A percentile compares a stretch with the other conserved stretches of the same genome.
Conservation (phyloP, 30 jellyfish, hydroid and myxozoan genomes). For the Pseudorhiza aurosa region DNA sequence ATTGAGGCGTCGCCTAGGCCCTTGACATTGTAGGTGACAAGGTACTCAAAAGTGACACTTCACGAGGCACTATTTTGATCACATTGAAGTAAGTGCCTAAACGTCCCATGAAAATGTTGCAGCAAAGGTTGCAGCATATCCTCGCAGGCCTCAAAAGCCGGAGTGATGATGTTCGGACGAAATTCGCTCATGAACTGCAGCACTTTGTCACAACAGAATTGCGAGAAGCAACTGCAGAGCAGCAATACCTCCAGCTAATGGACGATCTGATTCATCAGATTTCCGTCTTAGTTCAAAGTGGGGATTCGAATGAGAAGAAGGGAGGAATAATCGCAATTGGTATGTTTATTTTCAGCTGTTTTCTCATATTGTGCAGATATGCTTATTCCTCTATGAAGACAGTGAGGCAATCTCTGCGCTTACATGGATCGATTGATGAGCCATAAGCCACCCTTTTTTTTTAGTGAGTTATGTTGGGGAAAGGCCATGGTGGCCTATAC, state of each 20-base stretch:
- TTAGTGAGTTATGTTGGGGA: no score
- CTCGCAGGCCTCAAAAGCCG: slow-evolving; percentile 81
- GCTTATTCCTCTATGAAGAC: no score
- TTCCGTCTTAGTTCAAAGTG: slow-evolving; percentile 78
- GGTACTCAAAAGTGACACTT: no score
- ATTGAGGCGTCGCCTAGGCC: no score
- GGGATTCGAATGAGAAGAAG: slow-evolving; percentile 89
- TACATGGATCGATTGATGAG: no score
- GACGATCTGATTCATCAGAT: slow-evolving; percentile 81
- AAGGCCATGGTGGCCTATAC: no score
- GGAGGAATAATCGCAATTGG: slow-evolving; percentile 96
- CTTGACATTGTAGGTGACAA: no score
- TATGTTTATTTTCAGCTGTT: background rate
- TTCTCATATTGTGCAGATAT: background rate
- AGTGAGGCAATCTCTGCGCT: no score
- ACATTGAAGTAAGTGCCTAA: no score
- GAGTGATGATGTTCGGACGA: slow-evolving; percentile 76
- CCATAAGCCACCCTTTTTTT: no score
- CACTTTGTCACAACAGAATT: slow-evolving; percentile 93
- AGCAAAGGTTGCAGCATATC: slow-evolving; percentile 83
- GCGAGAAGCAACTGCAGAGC: slow-evolving; percentile 91
- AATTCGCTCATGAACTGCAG: slow-evolving; percentile 78
- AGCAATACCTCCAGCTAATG: slow-evolving; percentile 76
- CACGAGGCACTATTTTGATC: no score
- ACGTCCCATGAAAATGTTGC: slow-evolving; percentile 76